Conservation (phyloP, 2,797 vertebrate genomes). For the Cryptoprocta ferox region DNA sequence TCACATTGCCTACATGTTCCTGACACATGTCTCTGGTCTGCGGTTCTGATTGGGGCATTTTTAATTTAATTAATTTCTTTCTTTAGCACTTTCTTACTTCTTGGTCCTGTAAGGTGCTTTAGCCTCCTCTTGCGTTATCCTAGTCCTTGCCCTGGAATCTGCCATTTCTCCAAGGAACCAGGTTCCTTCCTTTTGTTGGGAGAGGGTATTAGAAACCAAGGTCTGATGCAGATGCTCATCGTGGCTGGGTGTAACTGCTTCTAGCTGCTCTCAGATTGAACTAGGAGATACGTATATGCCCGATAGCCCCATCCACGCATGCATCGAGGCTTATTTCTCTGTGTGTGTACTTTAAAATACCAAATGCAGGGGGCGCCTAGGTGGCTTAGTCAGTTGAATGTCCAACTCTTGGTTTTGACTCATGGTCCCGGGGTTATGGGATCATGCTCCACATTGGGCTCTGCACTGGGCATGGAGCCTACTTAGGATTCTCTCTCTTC, state of each 20-base stretch:
- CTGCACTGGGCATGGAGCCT: too few species aligned
- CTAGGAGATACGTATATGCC: neutral
- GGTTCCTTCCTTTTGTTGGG: neutral
- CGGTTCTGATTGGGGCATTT: neutral
- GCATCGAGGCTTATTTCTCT: neutral
- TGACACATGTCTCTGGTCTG: neutral
- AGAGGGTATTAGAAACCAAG: neutral
- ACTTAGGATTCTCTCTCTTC: too few species aligned
- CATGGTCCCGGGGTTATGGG: too few species aligned
- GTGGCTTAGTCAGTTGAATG: too few species aligned
- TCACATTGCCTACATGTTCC: neutral
- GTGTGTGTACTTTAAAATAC: too few species aligned
- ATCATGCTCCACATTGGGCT: too few species aligned
- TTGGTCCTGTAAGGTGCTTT: neutral
- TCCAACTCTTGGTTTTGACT: too few species aligned
- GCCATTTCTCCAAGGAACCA: neutral
- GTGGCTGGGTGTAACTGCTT: neutral
- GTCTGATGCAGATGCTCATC: neutral
- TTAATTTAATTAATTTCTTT: neutral
- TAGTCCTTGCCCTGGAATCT: neutral
- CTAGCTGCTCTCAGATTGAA: too few species aligned
- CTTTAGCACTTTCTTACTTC: neutral
- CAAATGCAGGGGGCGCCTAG: too few species aligned
- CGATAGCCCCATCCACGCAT: accelerated
- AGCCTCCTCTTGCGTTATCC: neutral